Conservation (phyloP, 2,797 vertebrate species). For the Acanthornis magna region DNA sequence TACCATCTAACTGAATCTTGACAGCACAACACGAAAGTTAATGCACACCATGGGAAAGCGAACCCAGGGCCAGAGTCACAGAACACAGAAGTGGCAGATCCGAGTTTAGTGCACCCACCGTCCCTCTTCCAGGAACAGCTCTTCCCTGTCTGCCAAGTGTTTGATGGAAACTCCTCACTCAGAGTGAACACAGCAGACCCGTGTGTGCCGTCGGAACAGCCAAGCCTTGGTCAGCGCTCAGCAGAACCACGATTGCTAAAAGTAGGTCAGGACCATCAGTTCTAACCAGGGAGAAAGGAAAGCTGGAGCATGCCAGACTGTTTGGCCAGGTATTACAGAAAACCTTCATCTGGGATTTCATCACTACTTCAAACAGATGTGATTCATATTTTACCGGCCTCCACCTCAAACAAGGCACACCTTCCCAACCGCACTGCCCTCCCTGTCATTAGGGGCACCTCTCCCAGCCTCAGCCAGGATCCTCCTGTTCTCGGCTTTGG, state of each 20-base stretch:
- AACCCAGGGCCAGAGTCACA: neutral
- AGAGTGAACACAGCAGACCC: neutral
- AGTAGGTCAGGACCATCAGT: slow-evolving; percentile 25
- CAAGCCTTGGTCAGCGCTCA: neutral
- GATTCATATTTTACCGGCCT: slow-evolving; percentile 39
- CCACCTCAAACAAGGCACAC: slow-evolving; percentile 48
- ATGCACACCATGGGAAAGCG: neutral
- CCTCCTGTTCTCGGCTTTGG: neutral
- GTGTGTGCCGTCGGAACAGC: rapidly evolving
- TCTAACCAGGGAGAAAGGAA: neutral
- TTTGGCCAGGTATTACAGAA: slow-evolving; percentile 58
- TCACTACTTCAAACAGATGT: slow-evolving; percentile 62
- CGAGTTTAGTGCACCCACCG: neutral
- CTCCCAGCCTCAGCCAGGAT: neutral
- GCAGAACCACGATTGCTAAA: neutral
- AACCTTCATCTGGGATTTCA: slow-evolving; percentile 55
- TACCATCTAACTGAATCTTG: slow-evolving; percentile 6
- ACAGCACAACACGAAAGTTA: neutral
- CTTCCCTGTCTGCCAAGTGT: neutral
- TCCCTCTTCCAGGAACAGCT: neutral
- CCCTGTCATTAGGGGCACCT: slow-evolving; percentile 28
- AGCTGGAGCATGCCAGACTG: slow-evolving; percentile 1
- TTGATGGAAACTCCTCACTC: neutral
- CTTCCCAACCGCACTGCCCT: slow-evolving; percentile 31
- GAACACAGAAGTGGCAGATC: neutral